Conservation (phyloP, 2,888 invertebrate genomes). For the Acleris laterana region DNA sequence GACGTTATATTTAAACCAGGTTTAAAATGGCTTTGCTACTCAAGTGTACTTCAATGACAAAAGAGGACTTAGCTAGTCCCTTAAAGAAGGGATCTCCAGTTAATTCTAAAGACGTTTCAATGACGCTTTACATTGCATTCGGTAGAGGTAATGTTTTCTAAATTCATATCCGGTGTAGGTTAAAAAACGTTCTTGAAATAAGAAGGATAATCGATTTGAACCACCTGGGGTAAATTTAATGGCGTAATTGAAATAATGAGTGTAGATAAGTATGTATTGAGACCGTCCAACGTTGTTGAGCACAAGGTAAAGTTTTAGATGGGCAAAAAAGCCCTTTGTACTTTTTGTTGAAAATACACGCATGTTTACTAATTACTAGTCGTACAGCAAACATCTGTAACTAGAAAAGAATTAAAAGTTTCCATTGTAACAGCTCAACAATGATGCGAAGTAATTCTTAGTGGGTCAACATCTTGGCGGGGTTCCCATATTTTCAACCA, state of each 20-base stretch:
- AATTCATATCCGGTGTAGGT: conserved; percentile 71
- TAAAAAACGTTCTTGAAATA: conserved; percentile 55
- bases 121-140: conserved; percentile 64
- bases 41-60: conserved; percentile 76
- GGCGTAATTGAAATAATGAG: conserved; percentile 25
- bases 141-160: conserved; percentile 63
- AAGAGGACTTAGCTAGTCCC: conserved; percentile 65
- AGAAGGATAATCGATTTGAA: conserved; percentile 39
- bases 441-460: conserved; percentile 73
- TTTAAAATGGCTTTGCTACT: conserved; percentile 67
- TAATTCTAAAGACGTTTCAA: conserved; percentile 69
- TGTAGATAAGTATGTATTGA: conserved; percentile 14
- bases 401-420: conserved; percentile 15
- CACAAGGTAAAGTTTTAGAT: neutral
- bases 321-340: neutral
- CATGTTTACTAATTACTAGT: conserved; percentile 23
- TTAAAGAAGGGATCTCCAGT: conserved; percentile 61
- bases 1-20: conserved; percentile 70
- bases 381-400: conserved; percentile 39
- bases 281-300: conserved; percentile 6
- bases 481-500: conserved; percentile 82
- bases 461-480: conserved; percentile 80
- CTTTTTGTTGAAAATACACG: too few species aligned
- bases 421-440: conserved; percentile 63
- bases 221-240: conserved; percentile 52